These are phyloP conservation scores for Carcina quercana DNA, from an alignment of 2,888 invertebrate species.

Conservation along the genomic window DNA sequence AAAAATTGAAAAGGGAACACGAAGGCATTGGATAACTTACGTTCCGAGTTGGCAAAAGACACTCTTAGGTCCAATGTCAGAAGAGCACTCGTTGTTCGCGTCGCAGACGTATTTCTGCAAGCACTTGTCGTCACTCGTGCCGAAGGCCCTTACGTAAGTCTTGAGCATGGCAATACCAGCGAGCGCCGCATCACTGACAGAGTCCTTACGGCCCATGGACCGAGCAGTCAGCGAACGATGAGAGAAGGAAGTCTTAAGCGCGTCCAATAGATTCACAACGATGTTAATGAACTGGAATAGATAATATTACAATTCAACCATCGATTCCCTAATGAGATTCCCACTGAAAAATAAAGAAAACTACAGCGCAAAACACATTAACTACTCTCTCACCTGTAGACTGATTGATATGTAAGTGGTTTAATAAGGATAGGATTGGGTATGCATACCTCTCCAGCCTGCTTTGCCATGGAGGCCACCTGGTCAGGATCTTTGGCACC, in stretches of 20 bases:
- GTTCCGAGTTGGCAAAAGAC: conserved; percentile 95
- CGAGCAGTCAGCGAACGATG: conserved; percentile 91
- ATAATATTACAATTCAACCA: too few species aligned
- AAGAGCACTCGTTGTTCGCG: conserved; percentile 90
- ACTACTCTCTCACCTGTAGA: too few species aligned
- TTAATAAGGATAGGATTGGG: conserved; percentile 51
- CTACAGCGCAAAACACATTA: too few species aligned
- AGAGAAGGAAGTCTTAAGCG: conserved; percentile 93
- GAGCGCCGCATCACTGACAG: conserved; percentile 91
- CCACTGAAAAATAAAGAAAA: too few species aligned
- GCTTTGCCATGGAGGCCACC: conserved; percentile 95
- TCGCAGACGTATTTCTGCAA: conserved; percentile 93
- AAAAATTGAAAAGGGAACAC: too few species aligned
- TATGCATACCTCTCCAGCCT: conserved; percentile 94
- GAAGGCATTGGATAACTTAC: conserved; percentile 82
- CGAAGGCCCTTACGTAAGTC: conserved; percentile 88
- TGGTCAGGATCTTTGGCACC: conserved; percentile 94
- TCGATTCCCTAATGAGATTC: too few species aligned
- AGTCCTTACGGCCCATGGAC: conserved; percentile 89
- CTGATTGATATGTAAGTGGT: too few species aligned
- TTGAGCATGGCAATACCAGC: conserved; percentile 93
- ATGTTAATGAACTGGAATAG: conserved; percentile 89
- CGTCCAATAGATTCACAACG: conserved; percentile 92
- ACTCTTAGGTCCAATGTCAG: conserved; percentile 86
- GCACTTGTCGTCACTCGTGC: conserved; percentile 85